phyloP scores from a whole-genome alignment of 2,113 vertebrate species.

The Anarhynchus alexandrinus region DNA sequence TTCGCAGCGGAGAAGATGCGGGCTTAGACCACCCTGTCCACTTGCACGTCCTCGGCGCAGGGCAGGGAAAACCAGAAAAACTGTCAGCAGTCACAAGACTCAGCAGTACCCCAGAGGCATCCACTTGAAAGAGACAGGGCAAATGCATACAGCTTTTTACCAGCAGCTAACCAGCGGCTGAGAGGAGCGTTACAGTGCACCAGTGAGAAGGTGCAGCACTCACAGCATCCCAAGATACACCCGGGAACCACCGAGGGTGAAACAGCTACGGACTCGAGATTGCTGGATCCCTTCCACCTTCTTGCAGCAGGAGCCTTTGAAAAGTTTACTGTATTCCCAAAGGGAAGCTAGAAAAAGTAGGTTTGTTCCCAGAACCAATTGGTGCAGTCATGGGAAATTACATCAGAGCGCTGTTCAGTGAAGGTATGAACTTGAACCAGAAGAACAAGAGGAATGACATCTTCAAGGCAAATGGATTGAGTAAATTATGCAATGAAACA shows the following conservation, averaged over 20 bases:
- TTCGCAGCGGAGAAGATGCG: background rate
- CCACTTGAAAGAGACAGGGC: background rate
- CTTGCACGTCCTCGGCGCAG: background rate
- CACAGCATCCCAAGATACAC: background rate
- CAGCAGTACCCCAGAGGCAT: background rate
- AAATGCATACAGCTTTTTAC: background rate
- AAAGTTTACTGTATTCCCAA: background rate
- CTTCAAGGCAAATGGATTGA: background rate
- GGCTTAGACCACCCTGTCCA: background rate
- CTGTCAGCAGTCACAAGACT: background rate
- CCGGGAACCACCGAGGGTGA: background rate
- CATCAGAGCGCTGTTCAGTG: background rate
- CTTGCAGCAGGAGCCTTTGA: background rate
- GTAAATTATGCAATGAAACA: background rate
- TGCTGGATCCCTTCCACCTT: background rate
- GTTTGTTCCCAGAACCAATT: background rate
- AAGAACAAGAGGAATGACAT: background rate
- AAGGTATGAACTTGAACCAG: background rate
- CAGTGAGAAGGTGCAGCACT: background rate
- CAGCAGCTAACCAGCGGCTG: background rate
- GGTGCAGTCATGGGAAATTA: background rate
- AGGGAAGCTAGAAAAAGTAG: background rate
- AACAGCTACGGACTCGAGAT: background rate
- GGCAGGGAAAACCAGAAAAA: background rate
- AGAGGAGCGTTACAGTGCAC: rapidly evolving